Conservation (phyloP, 2,113 vertebrate genomes). For the Marmota monax region DNA sequence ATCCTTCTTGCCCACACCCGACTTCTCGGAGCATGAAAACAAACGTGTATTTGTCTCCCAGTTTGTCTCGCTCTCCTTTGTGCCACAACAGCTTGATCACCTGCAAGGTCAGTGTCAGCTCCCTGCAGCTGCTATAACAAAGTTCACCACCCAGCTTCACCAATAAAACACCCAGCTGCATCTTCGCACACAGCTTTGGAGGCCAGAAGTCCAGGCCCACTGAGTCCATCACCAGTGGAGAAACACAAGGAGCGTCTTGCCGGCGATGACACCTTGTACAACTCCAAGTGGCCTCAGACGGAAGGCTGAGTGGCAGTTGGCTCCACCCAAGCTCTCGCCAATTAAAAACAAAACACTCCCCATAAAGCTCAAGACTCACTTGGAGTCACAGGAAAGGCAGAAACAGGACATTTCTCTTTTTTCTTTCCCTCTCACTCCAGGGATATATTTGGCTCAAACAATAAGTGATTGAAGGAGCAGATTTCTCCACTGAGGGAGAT, state of each 20-base stretch:
- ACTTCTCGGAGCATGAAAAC: neutral
- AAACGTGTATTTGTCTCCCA: neutral
- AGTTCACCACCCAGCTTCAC: accelerated
- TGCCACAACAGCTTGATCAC: neutral
- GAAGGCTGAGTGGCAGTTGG: neutral
- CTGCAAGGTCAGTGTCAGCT: neutral
- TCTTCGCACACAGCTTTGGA: neutral
- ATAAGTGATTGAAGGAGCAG: constrained; percentile 78
- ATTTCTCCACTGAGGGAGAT: constrained; percentile 68
- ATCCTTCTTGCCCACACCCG: neutral
- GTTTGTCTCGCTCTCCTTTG: too few species aligned
- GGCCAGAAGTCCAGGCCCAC: neutral
- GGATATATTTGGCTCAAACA: constrained; percentile 80
- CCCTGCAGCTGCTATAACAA: neutral
- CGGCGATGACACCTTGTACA: accelerated
- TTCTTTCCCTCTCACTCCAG: neutral
- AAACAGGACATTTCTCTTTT: constrained; percentile 54
- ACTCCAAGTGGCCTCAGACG: neutral
- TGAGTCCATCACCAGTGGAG: too few species aligned
- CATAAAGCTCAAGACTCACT: neutral
- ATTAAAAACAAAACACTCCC: neutral
- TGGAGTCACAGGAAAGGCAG: neutral
- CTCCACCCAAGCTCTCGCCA: accelerated
- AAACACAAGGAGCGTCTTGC: neutral
- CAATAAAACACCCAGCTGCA: neutral